Evolutionary conservation across 1,140 invertebrate species (phyloP), one percentile per base, ranked within the genome.

Genomic region (Pseudomyrmex cubaensis): DNA sequence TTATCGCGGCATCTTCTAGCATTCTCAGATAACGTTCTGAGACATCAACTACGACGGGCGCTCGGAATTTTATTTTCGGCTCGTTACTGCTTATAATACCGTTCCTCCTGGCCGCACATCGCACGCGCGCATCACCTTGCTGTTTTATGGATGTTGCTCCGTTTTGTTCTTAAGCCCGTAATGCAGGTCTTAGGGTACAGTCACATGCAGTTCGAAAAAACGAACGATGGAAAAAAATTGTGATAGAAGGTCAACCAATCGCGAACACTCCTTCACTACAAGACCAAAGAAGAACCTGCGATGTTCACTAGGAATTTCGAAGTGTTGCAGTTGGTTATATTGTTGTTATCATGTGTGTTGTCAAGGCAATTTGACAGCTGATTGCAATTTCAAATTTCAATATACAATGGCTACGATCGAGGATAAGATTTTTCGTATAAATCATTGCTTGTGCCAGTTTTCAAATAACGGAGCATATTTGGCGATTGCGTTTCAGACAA

Each of bases 371-470:
- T 25, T 73, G 77, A 20, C 8, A 20, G 15, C 15, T 61, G 22
- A 78, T 46, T 13, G 61, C 56, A 25, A 7, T 62, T 48, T 59
- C 66, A 22, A 52, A 50, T 83, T 17, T 52, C 35, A 35, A 35
- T 35, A 61, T 2, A 2, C 0, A 9, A n/a, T 48, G 64, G n/a
- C 57, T 61, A 62, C 66, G 25, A 12, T 54, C 15, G 63, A 85
- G 17, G 66, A 61, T 0, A 56, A 78, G 15, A 3, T 85, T 54
- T 70, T 83, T 35, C 87, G 92, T 15, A 80, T 92, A 64, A 94
- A 92, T 76, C 93, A 94, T 88, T 89, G 93, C 76, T 83, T 94
- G 1, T 94, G 93, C 46, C 77, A 85, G 78, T 94, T 94, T 90
- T 94, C 94, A 1, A 66, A 46, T 3, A 90, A 92, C 76, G 93